Base-by-base conservation (phyloP, 2,797 vertebrate species). In the Sebastes dallii region DNA sequence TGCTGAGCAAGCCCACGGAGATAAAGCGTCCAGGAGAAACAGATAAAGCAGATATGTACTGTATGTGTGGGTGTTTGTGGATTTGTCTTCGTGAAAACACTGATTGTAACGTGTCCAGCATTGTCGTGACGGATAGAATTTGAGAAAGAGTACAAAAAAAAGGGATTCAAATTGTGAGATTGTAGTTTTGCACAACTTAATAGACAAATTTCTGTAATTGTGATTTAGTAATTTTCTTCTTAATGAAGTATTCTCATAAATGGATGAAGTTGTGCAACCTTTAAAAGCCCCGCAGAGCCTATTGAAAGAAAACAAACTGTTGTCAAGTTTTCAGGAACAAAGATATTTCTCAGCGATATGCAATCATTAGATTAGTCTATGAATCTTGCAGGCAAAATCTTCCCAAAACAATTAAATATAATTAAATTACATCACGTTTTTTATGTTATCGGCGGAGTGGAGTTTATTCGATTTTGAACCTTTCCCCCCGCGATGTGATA, bases 1-100 rank as follows among this genome's bases (percentile, higher is more conserved):
- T 66, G 93, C 91, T 91, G 88, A 92, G 70, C 64, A 71, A 88
- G 78, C 60, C 70, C 30, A n/a, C 2, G 9, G 25, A 72, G 74
- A 76, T 68, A 71, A 50, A 75, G 56, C 1, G 5, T 65, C 61
- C 80, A 82, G 56, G 32, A 62, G 24, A 36, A 29, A 22, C 22
- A 66, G 88, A 93, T 92, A 87, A 89, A 84, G 81, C 75, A 85
- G 81, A 24, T 13, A 18, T 50, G 50, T 34, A 5, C 27, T 60
- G 36, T 24, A 11, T 55, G 27, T 16, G 16, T 72, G 25, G 66
- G 11, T 32, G 52, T 69, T 11, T 77, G 25, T 50, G 36, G 3
- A 3, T 73, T 36, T 58, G 14, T 59, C 27, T 42, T 58, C 5
- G 3, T 66, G 22, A 69, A 72, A 46, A 67, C 64, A 71, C 18